Percentiles rank a stretch among this genome's conserved stretches.
These are phyloP conservation scores for Philopotamus ludificatus DNA, from an alignment of 1,140 invertebrate genomes.

Conservation along the genomic window DNA sequence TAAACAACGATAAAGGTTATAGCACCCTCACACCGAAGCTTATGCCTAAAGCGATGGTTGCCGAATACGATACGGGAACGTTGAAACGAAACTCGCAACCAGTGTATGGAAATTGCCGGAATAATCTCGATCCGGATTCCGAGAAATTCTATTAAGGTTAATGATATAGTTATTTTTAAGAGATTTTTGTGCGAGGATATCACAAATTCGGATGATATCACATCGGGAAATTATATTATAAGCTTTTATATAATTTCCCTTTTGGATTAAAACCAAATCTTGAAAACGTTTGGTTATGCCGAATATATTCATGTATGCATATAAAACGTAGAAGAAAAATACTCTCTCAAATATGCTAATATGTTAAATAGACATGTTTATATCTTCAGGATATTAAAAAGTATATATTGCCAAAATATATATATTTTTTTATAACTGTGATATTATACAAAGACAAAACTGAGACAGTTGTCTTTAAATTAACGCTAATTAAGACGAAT, in stretches of 20 bases:
- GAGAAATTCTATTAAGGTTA: conserved; percentile 53
- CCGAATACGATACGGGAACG: conserved; percentile 76
- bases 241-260: background rate
- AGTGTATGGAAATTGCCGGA: conserved; percentile 48
- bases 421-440: conserved; percentile 2
- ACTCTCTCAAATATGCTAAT: background rate
- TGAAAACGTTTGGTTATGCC: background rate
- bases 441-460: too few species aligned
- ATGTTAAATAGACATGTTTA: background rate
- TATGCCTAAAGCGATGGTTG: conserved; percentile 65
- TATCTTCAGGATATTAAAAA: background rate
- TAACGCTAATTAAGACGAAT: too few species aligned
- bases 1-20: conserved; percentile 59
- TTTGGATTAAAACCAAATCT: background rate
- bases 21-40: conserved; percentile 59
- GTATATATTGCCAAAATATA: background rate
- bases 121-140: conserved; percentile 52
- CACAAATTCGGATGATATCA: background rate
- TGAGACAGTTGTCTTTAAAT: too few species aligned
- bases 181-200: too few species aligned
- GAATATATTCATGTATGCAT: background rate
- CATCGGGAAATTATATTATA: background rate
- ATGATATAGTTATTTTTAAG: background rate
- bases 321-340: background rate
- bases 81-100: conserved; percentile 72